Evolutionary conservation across 2,113 vertebrate species (phyloP).

Genomic region (Solenodon paradoxus): DNA sequence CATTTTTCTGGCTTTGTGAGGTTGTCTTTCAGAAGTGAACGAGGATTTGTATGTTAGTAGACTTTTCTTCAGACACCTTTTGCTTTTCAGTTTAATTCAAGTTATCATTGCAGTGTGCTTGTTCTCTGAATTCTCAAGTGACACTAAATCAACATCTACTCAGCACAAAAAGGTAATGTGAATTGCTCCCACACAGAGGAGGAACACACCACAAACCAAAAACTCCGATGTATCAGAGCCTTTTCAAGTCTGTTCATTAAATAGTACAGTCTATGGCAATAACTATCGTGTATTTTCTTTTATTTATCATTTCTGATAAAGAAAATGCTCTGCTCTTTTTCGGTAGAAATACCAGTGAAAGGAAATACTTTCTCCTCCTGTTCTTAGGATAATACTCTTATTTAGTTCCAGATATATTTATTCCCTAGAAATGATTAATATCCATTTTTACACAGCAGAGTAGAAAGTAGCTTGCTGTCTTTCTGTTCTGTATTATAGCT

Average conservation of each 20-base stretch:
- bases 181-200: slow-evolving; percentile 48
- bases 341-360: background rate
- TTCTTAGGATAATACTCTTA: slow-evolving; percentile 9
- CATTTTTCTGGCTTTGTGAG: slow-evolving; percentile 12
- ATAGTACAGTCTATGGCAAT: background rate
- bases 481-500: background rate
- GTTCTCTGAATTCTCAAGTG: slow-evolving; percentile 47
- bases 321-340: slow-evolving; percentile 12
- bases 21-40: background rate
- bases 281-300: background rate
- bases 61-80: slow-evolving; percentile 35
- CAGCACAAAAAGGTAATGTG: slow-evolving; percentile 45
- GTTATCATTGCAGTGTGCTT: background rate
- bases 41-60: background rate
- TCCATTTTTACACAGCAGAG: background rate
- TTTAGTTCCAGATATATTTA: background rate
- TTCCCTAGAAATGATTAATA: background rate
- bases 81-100: slow-evolving; percentile 29
- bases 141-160: slow-evolving; percentile 59
- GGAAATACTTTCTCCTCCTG: background rate
- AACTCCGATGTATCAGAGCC: background rate
- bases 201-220: slow-evolving; percentile 19
- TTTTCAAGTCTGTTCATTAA: slow-evolving; percentile 25
- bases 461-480: background rate
- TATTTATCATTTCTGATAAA: slow-evolving; percentile 17